Evolutionary conservation across 2,113 vertebrate species (phyloP).

Genomic region (Scalopus aquaticus): DNA sequence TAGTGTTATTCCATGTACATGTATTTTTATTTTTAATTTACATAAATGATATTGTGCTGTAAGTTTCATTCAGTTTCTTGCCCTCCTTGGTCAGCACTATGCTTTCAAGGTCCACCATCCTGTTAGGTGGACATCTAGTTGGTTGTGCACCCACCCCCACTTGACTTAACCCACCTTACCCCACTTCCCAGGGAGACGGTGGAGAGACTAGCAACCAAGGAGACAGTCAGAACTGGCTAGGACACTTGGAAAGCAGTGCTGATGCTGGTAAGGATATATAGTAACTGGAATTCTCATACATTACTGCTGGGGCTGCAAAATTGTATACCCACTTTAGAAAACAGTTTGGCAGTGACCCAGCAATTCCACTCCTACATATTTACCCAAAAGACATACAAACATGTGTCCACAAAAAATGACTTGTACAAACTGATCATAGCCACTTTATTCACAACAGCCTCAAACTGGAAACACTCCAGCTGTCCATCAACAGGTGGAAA

Average conservation of each 20-base stretch:
- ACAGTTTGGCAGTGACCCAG: not conserved
- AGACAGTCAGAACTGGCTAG: not conserved
- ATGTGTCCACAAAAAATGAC: not conserved
- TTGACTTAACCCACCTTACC: not conserved
- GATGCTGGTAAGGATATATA: not conserved
- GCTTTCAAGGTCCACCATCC: not conserved
- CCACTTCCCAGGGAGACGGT: not conserved
- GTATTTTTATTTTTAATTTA: not conserved
- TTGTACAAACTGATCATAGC: not conserved
- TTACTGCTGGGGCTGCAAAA: not conserved
- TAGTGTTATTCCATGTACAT: not conserved
- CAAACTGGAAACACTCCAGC: not conserved
- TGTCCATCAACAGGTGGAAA: not conserved
- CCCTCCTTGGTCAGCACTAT: not conserved
- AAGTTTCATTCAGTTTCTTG: not conserved
- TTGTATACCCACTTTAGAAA: not conserved
- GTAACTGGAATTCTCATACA: not conserved
- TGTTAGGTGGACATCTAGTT: not conserved
- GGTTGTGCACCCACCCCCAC: not conserved
- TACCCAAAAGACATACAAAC: not conserved
- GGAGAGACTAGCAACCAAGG: not conserved
- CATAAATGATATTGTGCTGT: not conserved
- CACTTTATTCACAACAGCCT: not conserved
- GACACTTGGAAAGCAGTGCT: not conserved
- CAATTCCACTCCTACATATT: not conserved